phyloP scores from a whole-genome alignment of 2,113 vertebrate species.

The Paracanthobrama guichenoti region DNA sequence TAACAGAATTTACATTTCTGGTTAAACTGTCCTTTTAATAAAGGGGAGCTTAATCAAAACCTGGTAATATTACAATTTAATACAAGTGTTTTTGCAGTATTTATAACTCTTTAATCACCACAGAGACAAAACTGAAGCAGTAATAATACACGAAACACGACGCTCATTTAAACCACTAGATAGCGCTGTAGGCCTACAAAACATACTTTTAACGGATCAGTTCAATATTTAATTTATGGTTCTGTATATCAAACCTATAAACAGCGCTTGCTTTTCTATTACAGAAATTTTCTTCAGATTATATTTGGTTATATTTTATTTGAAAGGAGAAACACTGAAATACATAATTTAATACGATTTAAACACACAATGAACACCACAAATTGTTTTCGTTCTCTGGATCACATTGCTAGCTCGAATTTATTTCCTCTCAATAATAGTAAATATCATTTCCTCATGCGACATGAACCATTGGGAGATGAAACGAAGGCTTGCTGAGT shows the following conservation, averaged over 20 bases:
- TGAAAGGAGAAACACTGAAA: neutral
- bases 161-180: constrained; percentile 55
- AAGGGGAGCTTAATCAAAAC: neutral
- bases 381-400: constrained; percentile 11
- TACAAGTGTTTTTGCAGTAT: neutral
- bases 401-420: constrained; percentile 12
- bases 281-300: neutral
- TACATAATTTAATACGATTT: neutral
- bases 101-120: neutral
- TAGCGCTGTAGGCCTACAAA: constrained; percentile 42
- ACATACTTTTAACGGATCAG: neutral
- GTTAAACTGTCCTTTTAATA: neutral
- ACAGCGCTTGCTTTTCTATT: constrained; percentile 2
- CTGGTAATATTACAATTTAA: neutral
- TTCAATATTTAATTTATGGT: neutral
- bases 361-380: constrained; percentile 19
- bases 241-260: neutral
- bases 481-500: neutral
- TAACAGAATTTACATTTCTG: neutral
- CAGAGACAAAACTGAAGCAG: neutral
- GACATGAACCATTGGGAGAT: constrained; percentile 20
- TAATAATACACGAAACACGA: too few relatives aligned
- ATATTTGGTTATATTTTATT: constrained; percentile 7
- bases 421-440: constrained; percentile 20
- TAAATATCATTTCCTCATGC: constrained; percentile 10